Evolutionary conservation across 2,797 vertebrate species (phyloP).

Genomic region (Anguilla anguilla): DNA sequence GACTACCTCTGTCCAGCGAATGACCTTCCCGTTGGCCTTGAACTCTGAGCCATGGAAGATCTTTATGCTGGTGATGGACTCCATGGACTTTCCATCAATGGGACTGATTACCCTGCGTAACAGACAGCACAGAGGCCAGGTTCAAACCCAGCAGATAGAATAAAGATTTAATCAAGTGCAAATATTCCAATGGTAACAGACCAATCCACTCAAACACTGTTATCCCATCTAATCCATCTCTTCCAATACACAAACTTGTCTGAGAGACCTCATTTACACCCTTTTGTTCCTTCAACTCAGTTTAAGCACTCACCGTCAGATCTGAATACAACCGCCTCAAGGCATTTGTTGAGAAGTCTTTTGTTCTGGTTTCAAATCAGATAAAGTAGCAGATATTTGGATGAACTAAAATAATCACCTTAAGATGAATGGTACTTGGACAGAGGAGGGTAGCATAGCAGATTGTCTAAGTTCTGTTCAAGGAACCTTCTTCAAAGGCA

Average conservation of each 20-base stretch:
- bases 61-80: conserved; percentile 93
- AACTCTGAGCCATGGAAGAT: conserved; percentile 97
- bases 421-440: not conserved
- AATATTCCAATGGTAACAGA: not conserved
- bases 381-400: not conserved
- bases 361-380: not conserved
- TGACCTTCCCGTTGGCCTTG: conserved; percentile 96
- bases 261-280: not conserved
- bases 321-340: not conserved
- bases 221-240: not conserved
- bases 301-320: not conserved
- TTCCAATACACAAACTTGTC: not conserved
- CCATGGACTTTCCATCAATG: conserved; percentile 95
- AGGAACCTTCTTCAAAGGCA: not conserved
- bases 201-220: not conserved
- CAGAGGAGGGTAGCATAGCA: not conserved
- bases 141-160: not conserved
- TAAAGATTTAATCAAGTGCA: not conserved
- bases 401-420: not conserved
- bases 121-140: not conserved
- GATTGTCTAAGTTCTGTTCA: not conserved
- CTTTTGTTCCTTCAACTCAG: not conserved
- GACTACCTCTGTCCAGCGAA: conserved; percentile 95
- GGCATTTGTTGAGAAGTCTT: not conserved
- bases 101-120: conserved; percentile 86